These are phyloP conservation scores for Heterochromis multidens DNA, from an alignment of 2,113 vertebrate species.

Conservation along the genomic window DNA sequence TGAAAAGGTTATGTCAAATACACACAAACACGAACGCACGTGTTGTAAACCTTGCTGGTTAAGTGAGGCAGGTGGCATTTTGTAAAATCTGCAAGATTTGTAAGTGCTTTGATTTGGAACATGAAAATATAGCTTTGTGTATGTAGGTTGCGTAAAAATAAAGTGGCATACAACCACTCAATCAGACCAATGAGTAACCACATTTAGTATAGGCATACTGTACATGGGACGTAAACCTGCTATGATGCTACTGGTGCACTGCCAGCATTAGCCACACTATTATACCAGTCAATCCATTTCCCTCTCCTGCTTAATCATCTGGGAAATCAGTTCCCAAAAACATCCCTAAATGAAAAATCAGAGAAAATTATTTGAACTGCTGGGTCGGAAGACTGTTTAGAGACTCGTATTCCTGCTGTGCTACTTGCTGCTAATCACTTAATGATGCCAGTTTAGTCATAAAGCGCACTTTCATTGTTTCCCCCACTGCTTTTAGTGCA, in stretches of 20 bases:
- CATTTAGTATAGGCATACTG: neutral
- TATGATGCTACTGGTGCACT: neutral
- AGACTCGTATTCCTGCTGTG: neutral
- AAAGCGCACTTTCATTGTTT: neutral
- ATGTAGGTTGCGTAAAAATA: neutral
- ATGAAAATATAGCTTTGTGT: neutral
- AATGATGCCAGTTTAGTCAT: neutral
- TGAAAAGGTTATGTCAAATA: neutral
- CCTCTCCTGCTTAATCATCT: neutral
- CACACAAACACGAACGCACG: neutral
- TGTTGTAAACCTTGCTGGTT: neutral
- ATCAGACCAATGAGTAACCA: neutral
- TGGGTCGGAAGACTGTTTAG: neutral
- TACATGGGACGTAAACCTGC: neutral
- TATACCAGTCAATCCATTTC: neutral
- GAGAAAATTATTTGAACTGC: neutral
- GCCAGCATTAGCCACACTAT: neutral
- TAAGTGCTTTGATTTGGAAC: neutral
- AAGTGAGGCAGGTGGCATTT: neutral
- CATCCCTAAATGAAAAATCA: neutral
- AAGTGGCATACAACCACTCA: neutral
- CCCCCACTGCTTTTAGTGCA: neutral
- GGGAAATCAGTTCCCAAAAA: neutral
- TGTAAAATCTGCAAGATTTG: neutral
- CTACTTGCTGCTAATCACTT: neutral